A percentile compares a stretch with the other conserved stretches of the same genome.
Conservation (phyloP, 2,113 vertebrate species). For the Marmota monax region DNA sequence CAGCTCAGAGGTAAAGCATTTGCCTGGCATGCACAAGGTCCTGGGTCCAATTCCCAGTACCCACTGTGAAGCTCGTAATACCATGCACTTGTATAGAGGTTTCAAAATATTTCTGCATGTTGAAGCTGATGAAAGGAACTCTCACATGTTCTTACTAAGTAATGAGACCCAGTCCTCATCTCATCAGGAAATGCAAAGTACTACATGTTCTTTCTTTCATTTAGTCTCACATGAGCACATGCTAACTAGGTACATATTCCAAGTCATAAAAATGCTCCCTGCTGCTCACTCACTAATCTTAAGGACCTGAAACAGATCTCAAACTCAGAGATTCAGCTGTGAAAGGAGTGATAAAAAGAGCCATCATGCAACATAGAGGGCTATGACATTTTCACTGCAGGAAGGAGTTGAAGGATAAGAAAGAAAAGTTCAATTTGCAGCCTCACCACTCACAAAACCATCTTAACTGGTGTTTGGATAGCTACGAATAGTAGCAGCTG, state of each 20-base stretch:
- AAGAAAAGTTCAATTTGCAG: not conserved
- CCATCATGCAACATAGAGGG: not conserved
- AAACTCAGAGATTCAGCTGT: not conserved
- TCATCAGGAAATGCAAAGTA: not conserved
- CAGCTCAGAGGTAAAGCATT: not conserved
- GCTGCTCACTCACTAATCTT: not conserved
- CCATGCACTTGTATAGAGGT: not conserved
- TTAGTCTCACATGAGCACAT: not conserved
- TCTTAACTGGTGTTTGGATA: not conserved
- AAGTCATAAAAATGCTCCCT: not conserved
- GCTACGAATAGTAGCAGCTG: not conserved
- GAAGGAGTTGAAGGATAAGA: not conserved
- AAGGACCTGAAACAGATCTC: not conserved
- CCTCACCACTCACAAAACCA: not conserved
- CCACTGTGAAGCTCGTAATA: not conserved
- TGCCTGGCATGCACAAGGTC: no score
- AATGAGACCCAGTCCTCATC: not conserved
- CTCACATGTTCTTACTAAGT: not conserved
- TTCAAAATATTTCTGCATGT: slow-evolving; percentile 54
- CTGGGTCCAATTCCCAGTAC: not conserved
- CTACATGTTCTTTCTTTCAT: not conserved
- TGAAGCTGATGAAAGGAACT: slow-evolving; percentile 21
- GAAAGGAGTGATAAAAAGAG: not conserved
- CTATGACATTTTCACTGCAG: not conserved
- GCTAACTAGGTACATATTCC: not conserved